Conservation (phyloP, 2,113 vertebrate species). For the Ivindomyrus marchei region DNA sequence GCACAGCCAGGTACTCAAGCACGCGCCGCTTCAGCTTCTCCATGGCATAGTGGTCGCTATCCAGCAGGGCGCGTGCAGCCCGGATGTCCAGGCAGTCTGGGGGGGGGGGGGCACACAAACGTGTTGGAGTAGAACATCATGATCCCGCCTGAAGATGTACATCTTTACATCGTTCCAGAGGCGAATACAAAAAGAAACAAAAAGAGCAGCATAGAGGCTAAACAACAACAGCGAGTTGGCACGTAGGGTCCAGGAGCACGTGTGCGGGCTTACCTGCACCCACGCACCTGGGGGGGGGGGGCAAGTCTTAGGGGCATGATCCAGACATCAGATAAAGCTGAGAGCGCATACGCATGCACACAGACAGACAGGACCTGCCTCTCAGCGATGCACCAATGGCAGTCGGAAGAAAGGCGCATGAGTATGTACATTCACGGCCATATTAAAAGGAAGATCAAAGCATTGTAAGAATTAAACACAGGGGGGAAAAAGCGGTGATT, state of each 20-base stretch:
- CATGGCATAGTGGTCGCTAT: slow-evolving; percentile 95
- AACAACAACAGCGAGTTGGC: neutral
- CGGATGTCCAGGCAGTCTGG: slow-evolving; percentile 86
- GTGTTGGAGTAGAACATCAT: neutral
- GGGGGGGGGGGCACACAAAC: neutral
- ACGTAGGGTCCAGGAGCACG: neutral
- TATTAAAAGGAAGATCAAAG: neutral
- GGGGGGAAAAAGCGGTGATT: neutral
- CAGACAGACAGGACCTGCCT: neutral
- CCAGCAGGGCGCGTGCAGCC: slow-evolving; percentile 79
- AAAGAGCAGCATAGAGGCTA: neutral
- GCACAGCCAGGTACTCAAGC: slow-evolving; percentile 89
- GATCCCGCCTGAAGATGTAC: neutral
- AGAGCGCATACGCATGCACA: neutral
- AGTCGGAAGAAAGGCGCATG: neutral
- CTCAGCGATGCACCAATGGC: neutral
- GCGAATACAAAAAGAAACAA: neutral
- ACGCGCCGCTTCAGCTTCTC: slow-evolving; percentile 91
- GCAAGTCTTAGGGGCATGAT: neutral
- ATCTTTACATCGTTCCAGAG: neutral
- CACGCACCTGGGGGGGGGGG: neutral
- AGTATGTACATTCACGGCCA: neutral
- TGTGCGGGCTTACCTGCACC: neutral
- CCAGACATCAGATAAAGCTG: neutral
- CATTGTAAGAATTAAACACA: no score